Conservation (phyloP, 2,113 vertebrate species). For the Ondatra zibethicus region DNA sequence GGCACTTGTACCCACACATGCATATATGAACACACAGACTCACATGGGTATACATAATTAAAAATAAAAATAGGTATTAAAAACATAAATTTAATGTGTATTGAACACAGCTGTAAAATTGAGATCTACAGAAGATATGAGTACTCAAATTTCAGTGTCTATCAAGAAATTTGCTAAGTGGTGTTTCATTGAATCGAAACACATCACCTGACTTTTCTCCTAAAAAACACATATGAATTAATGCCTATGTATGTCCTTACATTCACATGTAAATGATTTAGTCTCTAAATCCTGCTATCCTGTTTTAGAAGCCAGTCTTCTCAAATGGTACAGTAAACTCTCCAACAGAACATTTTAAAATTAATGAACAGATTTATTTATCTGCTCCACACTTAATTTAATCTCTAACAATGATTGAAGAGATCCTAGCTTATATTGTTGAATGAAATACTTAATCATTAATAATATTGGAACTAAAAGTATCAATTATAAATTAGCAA, state of each 20-base stretch:
- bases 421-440: neutral
- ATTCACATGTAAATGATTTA: neutral
- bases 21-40: neutral
- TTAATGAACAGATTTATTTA: constrained; percentile 8
- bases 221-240: neutral
- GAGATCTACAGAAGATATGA: neutral
- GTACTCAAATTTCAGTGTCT: neutral
- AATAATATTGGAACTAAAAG: constrained; percentile 34
- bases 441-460: neutral
- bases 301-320: constrained; percentile 26
- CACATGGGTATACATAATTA: neutral
- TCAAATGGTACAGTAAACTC: neutral
- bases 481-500: neutral
- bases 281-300: neutral
- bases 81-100: neutral
- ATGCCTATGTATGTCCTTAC: neutral
- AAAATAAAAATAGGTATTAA: neutral
- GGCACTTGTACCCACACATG: neutral
- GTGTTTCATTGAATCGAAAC: constrained; percentile 38
- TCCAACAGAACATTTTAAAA: neutral
- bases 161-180: constrained; percentile 38
- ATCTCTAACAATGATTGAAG: constrained; percentile 48
- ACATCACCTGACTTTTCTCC: neutral
- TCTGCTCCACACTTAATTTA: neutral
- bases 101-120: neutral